phyloP scores from a whole-genome alignment of 2,797 vertebrate species.

The Phrynocephalus vlangalii region DNA sequence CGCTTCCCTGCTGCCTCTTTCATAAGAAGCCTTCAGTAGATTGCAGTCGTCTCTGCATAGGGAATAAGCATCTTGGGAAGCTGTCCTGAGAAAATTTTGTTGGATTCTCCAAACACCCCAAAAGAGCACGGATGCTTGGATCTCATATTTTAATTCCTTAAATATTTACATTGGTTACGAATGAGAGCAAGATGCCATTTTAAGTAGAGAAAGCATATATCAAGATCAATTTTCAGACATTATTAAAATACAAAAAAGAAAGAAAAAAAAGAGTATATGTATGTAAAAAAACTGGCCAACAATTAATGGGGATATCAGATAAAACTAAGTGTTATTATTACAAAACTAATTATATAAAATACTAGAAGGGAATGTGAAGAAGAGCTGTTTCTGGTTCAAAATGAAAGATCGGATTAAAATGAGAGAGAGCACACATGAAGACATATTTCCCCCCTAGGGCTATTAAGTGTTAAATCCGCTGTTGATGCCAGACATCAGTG shows the following conservation, averaged over 20 bases:
- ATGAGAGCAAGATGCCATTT: background rate
- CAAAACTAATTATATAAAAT: background rate
- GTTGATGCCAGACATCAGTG: background rate
- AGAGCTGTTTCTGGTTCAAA: background rate
- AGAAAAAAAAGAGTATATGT: background rate
- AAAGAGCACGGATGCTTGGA: background rate
- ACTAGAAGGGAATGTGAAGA: background rate
- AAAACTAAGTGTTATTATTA: background rate
- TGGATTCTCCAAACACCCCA: background rate
- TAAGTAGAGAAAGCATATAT: background rate
- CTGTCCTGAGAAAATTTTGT: background rate
- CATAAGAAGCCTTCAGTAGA: background rate
- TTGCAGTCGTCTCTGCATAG: background rate
- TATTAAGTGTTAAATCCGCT: rapidly evolving
- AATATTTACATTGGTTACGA: conserved; percentile 3
- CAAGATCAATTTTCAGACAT: background rate
- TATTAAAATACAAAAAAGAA: background rate
- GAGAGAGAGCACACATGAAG: background rate
- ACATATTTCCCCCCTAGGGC: background rate
- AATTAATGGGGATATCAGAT: background rate
- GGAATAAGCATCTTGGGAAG: background rate
- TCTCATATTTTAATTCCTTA: background rate
- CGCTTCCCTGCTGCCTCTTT: too few relatives aligned
- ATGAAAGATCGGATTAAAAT: background rate
- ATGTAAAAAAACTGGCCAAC: background rate